Conservation (phyloP, 2,797 vertebrate genomes). For the Galagoides demidoff region DNA sequence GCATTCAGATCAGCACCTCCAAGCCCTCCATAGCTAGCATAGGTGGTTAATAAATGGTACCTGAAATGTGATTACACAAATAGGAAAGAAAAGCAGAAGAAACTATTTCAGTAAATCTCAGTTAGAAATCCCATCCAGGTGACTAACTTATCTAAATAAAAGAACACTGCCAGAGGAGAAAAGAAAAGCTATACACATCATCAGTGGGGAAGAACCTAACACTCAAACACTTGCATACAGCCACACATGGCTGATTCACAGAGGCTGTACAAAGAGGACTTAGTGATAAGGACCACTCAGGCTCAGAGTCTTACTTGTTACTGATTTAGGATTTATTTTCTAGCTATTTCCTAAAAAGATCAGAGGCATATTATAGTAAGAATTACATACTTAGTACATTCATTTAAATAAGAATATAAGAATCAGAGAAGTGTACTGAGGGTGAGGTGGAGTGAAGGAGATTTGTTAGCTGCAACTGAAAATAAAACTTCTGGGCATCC, state of each 20-base stretch:
- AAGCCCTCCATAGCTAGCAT: not conserved
- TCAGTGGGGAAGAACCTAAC: not conserved
- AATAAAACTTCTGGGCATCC: slow-evolving; percentile 3
- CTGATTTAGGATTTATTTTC: not conserved
- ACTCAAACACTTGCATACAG: not conserved
- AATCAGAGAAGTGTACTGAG: not conserved
- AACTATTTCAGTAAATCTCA: not conserved
- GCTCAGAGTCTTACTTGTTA: not conserved
- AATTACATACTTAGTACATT: not conserved
- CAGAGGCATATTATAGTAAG: not conserved
- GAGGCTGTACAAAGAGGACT: not conserved
- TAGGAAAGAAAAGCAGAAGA: not conserved
- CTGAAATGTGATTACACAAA: not conserved
- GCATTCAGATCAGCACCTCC: not conserved
- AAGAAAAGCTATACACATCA: not conserved
- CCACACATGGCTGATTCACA: not conserved
- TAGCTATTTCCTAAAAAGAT: not conserved
- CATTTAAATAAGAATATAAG: slow-evolving; percentile 42
- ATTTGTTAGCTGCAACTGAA: not conserved
- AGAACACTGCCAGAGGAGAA: slow-evolving; percentile 1
- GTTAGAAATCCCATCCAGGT: not conserved
- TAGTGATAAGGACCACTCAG: not conserved
- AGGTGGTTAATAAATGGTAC: not conserved
- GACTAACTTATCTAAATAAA: slow-evolving; percentile 4
- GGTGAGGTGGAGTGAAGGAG: not conserved